Percentiles rank a stretch among this genome's conserved stretches.
Conservation (phyloP, 2,888 invertebrate species). For the Dione juno region DNA sequence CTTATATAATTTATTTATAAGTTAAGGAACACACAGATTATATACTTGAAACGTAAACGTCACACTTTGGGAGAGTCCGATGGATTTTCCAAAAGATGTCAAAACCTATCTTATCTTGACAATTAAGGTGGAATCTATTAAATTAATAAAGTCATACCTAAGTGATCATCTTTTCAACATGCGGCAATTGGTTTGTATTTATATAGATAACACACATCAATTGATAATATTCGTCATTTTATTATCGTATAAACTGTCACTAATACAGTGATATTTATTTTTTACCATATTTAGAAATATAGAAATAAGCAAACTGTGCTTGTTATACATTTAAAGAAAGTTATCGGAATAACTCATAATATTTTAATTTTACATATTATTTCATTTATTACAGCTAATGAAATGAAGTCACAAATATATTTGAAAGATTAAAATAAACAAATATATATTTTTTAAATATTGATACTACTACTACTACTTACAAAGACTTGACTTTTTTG, state of each 20-base stretch:
- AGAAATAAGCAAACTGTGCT: slow-evolving; percentile 48
- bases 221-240: not conserved
- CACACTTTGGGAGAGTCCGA: not conserved
- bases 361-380: no score
- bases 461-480: no score
- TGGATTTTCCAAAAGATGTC: not conserved
- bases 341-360: no score
- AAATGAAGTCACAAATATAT: no score
- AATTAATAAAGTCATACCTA: not conserved
- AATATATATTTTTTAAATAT: no score
- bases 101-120: not conserved
- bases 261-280: not conserved
- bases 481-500: no score
- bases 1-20: slow-evolving; percentile 6
- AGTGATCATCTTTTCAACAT: not conserved
- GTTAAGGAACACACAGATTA: not conserved
- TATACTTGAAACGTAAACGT: not conserved
- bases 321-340: no score
- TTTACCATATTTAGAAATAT: not conserved
- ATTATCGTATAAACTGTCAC: not conserved
- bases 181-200: not conserved
- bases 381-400: no score
- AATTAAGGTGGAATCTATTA: not conserved
- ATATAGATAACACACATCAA: not conserved
- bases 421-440: no score